Evolutionary conservation across 2,888 invertebrate genomes (phyloP).

Genomic region (Stegophylla sp.): DNA sequence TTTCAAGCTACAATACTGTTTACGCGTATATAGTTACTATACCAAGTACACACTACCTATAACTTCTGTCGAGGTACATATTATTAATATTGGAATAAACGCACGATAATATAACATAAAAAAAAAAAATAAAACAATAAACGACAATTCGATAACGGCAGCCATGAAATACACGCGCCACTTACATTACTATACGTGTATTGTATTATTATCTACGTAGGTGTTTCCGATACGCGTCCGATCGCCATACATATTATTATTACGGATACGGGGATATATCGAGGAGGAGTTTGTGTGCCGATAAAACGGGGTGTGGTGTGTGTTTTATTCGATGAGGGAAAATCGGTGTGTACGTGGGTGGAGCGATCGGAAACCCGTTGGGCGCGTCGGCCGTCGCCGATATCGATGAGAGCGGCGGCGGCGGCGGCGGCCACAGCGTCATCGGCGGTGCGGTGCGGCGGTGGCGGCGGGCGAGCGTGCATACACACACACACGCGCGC

Average conservation of each 20-base stretch:
- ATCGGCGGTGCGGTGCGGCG: background rate
- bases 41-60: too few species aligned
- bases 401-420: constrained; percentile 40
- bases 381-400: constrained; percentile 52
- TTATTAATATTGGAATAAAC: too few species aligned
- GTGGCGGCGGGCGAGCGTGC: constrained; percentile 15
- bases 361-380: constrained; percentile 59
- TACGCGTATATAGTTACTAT: too few species aligned
- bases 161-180: too few species aligned
- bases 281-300: constrained; percentile 58
- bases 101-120: too few species aligned
- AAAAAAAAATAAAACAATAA: background rate
- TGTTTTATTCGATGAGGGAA: constrained; percentile 52
- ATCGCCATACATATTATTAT: too few species aligned
- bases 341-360: constrained; percentile 59
- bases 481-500: constrained; percentile 4
- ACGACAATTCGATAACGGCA: background rate
- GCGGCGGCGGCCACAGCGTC: too few species aligned
- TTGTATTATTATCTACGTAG: too few species aligned
- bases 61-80: too few species aligned
- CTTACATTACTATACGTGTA: too few species aligned
- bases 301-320: constrained; percentile 58
- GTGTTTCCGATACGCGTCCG: too few species aligned
- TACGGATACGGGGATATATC: constrained; percentile 7
- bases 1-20: too few species aligned